phyloP scores from a whole-genome alignment of 2,113 vertebrate genomes.

The Vimba vimba region DNA sequence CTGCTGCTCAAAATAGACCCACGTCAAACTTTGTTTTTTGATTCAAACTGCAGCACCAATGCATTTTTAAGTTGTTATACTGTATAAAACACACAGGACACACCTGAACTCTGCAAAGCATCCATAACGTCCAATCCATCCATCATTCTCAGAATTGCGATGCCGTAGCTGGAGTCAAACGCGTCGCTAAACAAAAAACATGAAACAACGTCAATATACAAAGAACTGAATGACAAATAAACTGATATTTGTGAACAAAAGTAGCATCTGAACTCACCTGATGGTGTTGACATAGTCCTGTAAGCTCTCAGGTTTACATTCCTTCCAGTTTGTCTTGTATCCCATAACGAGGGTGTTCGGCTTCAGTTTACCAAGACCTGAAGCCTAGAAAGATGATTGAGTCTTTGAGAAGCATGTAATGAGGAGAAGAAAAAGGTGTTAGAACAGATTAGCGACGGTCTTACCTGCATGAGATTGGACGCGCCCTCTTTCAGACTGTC shows the following conservation, averaged over 20 bases:
- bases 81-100: background rate
- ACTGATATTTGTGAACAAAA: background rate
- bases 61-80: background rate
- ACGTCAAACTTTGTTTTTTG: background rate
- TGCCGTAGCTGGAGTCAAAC: constrained; percentile 73
- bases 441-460: background rate
- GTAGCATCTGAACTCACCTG: constrained; percentile 65
- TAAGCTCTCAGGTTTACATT: constrained; percentile 64
- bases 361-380: constrained; percentile 77
- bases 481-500: constrained; percentile 68
- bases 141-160: constrained; percentile 75
- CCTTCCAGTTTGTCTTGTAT: constrained; percentile 79
- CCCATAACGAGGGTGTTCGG: constrained; percentile 79
- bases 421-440: background rate
- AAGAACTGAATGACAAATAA: too few relatives aligned
- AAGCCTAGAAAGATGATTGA: constrained; percentile 64
- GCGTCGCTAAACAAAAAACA: constrained; percentile 66
- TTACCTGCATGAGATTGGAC: constrained; percentile 74
- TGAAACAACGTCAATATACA: background rate
- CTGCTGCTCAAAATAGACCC: background rate
- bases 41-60: background rate
- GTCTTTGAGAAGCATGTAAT: background rate
- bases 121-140: constrained; percentile 69
- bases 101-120: constrained; percentile 69
- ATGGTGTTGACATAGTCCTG: constrained; percentile 78